Evolutionary conservation across 2,113 vertebrate genomes (phyloP), one percentile per base, ranked within the genome.

Genomic region (Scomber colias): DNA sequence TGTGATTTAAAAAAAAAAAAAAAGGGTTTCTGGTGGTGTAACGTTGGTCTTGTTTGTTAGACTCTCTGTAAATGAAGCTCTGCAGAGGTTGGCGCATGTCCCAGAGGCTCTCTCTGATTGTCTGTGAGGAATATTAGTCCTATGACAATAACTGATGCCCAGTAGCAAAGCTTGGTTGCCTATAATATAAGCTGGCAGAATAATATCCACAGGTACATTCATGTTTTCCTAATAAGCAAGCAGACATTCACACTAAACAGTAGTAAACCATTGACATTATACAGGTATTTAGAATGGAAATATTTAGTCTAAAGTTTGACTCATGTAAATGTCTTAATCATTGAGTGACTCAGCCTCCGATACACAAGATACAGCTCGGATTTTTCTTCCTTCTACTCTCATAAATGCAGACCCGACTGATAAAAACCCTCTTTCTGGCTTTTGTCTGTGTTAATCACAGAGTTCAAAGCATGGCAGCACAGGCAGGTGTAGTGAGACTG

Each of bases 281-380:
- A 45, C 16, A 56, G 45, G 6, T 45, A 40, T 19, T 17, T 50
- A 17, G 53, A 16, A 49, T 5, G 54, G 55, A 40, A 40, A 40
- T 40, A 40, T 40, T 40, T 40, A 9, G 35, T 35, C 31, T 35
- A 51, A 50, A 16, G 31, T 27, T 48, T 48, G 19, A 9, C 21
- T 21, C 12, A 11, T 21, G 17, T 35, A 3, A 48, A n/a, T 57
- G 5, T 48, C 2, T 4, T 24, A 53, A 27, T 59, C 45, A 16
- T 51, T 17, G 7, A 62, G 49, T 72, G 78, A 69, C 65, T 69
- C 78, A 55, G 5, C 35, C 6, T 69, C 45, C 48, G 46, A 19
- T 16, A 17, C 31, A 66, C 24, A 48, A 30, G 54, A 55, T 15
- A 8, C 19, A 3, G 13, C 16, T 15, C 9, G 9, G 56, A 31